phyloP scores from a whole-genome alignment of 2,888 invertebrate genomes.

The Lasius fuliginosus region DNA sequence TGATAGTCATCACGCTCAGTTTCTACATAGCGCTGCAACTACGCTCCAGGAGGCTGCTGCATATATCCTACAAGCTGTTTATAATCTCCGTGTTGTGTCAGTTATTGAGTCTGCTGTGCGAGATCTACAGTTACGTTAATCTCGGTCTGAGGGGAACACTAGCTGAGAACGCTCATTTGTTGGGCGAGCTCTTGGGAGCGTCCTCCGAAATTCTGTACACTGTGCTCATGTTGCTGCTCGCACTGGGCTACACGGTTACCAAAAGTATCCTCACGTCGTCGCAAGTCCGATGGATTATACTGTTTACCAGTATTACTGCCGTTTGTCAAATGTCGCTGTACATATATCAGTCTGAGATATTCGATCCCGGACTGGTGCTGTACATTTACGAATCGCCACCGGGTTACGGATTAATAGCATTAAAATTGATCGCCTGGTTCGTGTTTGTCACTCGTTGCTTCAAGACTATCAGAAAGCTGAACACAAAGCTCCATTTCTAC shows the following conservation, averaged over 20 bases:
- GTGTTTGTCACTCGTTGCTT: conserved; percentile 89
- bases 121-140: conserved; percentile 91
- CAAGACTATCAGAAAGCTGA: conserved; percentile 78
- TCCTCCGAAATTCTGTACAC: conserved; percentile 92
- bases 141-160: conserved; percentile 93
- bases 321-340: conserved; percentile 92
- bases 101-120: conserved; percentile 90
- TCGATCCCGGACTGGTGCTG: conserved; percentile 96
- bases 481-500: conserved; percentile 80
- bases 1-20: conserved; percentile 91
- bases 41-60: conserved; percentile 93
- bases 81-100: conserved; percentile 91
- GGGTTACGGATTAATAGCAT: conserved; percentile 93
- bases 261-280: conserved; percentile 92
- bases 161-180: conserved; percentile 84
- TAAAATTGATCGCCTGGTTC: conserved; percentile 93
- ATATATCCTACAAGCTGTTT: conserved; percentile 96
- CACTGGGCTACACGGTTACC: conserved; percentile 96
- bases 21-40: conserved; percentile 92
- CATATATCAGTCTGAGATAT: conserved; percentile 93
- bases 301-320: conserved; percentile 93
- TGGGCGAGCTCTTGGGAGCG: conserved; percentile 92
- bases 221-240: conserved; percentile 92
- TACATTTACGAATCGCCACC: conserved; percentile 97
- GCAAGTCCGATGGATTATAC: conserved; percentile 92